Evolutionary conservation across 2,797 vertebrate genomes (phyloP), one percentile per base, ranked within the genome.

Genomic region (Emydoidea blandingii): DNA sequence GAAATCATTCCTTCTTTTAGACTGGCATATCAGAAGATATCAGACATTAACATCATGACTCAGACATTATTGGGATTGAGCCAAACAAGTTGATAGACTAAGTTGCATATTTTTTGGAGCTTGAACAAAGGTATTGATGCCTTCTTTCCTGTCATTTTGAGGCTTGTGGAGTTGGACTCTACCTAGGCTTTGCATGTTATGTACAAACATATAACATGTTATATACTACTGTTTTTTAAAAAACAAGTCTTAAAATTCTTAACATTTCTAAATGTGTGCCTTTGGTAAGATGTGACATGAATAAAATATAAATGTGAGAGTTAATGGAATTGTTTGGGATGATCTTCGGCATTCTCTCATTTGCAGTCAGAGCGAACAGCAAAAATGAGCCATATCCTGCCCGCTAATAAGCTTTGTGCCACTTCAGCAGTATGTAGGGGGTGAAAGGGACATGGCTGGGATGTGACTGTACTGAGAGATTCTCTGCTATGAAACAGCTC

Each of bases 381-480:
- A 47, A 29, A 49, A n/a, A 34, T 44, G 56, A 44, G 34, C 37
- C 56, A 31, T 47, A 44, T 76, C 6, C 72, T 76, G 72, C 41
- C 41, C 23, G 12, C 54, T 15, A 53, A 27, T 78, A 78, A 81
- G 4, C 25, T 76, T 76, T 41, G 44, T 49, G 47, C 54, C 15
- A 12, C 5, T n/a, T 19, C 62, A 34, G 79, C 37, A 80, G 81
- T 29, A 3, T 12, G 2, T 3, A 9, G 23, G 54, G 41, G n/a
- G 19, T 54, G 37, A 3, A 53, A 49, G 37, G 10, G 47, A 1
- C 44, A 2, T 12, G 37, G 11, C 25, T 1, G 5, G 4, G 8
- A 37, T 6, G 4, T 10, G 76, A 19, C 74, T 8, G 7, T 4
- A 1, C 37, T 53, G 8, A 72, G n/a, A 37, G 12, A 34, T 50